Base-by-base conservation (phyloP, 2,113 vertebrate species). In the Atractosteus spatula region DNA sequence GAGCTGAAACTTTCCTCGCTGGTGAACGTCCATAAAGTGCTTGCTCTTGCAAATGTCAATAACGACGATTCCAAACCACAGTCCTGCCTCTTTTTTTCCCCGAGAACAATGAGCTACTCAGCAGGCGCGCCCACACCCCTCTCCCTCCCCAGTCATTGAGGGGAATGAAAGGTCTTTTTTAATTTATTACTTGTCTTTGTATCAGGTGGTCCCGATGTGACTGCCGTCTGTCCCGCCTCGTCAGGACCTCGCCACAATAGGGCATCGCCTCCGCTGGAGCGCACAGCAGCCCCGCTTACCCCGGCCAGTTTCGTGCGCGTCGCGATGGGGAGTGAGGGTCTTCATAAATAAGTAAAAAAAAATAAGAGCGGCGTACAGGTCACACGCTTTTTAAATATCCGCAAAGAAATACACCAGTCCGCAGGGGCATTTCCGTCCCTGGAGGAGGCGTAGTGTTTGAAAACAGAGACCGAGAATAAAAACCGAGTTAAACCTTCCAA, bases 181-280 rank as follows among this genome's bases (percentile, higher is more conserved):
- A 80, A 80, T 66, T 75, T 74, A 86, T 73, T 73, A 78, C 76
- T 80, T 73, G 76, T 81, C 85, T 88, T 87, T 88, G 85, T 83
- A 78, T 83, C 79, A 66, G 56, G 76, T 81, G 73, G 83, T 83
- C 83, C 80, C 73, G 70, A 74, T 51, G 82, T 84, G 85, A 89
- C 85, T 76, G 84, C 76, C 74, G 83, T 83, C 82, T 84, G 86
- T 86, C 81, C 29, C 80, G 82, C 83, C 85, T 71, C 77, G 79
- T 79, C 81, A 82, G 86, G 85, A 86, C 78, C 83, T 80, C 84
- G 78, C 85, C 79, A 85, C 83, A 85, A 89, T 87, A 86, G 91
- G 84, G 86, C 84, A 89, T 90, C 85, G 85, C 84, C 87, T 88
- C 82, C 80, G 85, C 83, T 77, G 77, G 82, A 85, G 79, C 77